These are phyloP conservation scores for Echinarachnius parma DNA, from an alignment of 53 echinoderm and acorn worm genomes.

Conservation along the genomic window DNA sequence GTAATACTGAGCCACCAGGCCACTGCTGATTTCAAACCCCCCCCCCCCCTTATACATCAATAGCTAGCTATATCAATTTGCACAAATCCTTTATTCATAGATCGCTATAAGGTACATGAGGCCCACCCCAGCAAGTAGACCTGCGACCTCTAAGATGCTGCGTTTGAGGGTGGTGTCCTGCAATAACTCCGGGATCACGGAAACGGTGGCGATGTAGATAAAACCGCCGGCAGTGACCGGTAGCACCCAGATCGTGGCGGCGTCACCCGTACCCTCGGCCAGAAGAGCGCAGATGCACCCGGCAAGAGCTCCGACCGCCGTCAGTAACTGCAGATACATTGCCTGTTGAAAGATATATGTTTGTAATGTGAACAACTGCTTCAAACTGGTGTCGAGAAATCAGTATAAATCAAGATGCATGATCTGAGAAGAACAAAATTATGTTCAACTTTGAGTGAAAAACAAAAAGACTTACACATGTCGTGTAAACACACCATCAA, in stretches of 20 bases:
- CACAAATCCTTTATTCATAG: constrained; percentile 54
- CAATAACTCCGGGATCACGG: constrained; percentile 89
- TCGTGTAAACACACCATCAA: no score
- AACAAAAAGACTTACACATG: no score
- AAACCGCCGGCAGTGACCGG: constrained; percentile 98
- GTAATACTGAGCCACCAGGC: no score
- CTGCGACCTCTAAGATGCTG: constrained; percentile 73
- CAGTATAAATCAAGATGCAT: no score
- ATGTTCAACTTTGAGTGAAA: no score
- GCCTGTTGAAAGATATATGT: constrained; percentile 79
- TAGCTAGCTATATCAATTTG: no score
- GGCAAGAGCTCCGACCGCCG: constrained; percentile 86
- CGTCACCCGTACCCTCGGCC: constrained; percentile 77
- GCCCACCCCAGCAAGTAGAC: constrained; percentile 68
- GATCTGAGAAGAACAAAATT: no score
- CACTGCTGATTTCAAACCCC: no score
- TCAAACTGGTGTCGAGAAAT: no score
- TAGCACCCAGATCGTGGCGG: constrained; percentile 80
- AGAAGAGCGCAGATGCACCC: constrained; percentile 87
- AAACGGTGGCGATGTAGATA: constrained; percentile 97
- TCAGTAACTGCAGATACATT: constrained; percentile 89
- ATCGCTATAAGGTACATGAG: constrained; percentile 87
- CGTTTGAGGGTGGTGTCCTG: constrained; percentile 72
- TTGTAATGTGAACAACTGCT: no score
- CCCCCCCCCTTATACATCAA: no score